Evolutionary conservation across 2,797 vertebrate species (phyloP).

Genomic region (Salmo trutta): DNA sequence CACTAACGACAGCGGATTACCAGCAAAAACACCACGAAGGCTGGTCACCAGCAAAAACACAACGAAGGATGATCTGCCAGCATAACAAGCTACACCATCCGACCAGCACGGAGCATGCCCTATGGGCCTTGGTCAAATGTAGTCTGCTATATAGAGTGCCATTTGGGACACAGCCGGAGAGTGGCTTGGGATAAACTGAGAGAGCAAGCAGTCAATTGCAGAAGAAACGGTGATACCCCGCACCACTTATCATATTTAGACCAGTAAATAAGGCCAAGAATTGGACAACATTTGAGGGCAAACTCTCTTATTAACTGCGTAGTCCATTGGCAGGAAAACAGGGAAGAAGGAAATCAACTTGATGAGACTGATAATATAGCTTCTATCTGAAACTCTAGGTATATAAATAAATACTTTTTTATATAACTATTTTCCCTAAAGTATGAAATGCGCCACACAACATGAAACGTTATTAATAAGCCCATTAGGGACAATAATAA

Average conservation of each 20-base stretch:
- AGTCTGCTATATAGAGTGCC: neutral
- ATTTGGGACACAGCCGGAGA: constrained; percentile 20
- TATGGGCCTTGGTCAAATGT: neutral
- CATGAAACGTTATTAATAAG: neutral
- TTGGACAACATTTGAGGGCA: neutral
- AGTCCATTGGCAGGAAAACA: neutral
- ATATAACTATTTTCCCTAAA: neutral
- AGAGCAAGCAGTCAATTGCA: constrained; percentile 31
- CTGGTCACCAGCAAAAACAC: too few relatives aligned
- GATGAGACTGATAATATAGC: neutral
- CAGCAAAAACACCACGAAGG: too few relatives aligned
- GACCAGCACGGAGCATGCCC: neutral
- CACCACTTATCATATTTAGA: neutral
- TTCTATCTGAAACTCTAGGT: neutral
- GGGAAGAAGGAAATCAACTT: neutral
- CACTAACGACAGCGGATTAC: too few relatives aligned
- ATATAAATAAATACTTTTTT: neutral
- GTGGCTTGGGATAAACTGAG: constrained; percentile 26
- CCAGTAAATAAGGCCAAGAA: neutral
- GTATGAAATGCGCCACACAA: neutral
- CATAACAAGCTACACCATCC: neutral
- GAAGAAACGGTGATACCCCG: constrained; percentile 10
- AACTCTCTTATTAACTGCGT: neutral
- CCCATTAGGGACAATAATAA: neutral
- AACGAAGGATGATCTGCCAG: neutral